phyloP scores from a whole-genome alignment of 2,797 vertebrate species.

The Muscicapa striata region DNA sequence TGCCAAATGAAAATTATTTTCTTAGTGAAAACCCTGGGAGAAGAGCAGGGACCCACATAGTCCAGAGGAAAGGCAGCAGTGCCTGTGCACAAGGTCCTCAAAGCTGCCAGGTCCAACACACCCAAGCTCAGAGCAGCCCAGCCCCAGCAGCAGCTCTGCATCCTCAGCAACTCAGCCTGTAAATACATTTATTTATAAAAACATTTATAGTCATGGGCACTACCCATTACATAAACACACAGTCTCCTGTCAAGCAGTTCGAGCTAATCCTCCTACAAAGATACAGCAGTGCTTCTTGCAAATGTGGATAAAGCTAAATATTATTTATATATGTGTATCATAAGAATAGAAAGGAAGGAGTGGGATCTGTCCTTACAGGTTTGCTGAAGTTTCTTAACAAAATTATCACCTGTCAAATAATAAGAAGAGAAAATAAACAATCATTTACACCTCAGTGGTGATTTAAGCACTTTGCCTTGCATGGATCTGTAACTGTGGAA shows the following conservation, averaged over 20 bases:
- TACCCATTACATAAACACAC: not conserved
- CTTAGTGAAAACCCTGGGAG: not conserved
- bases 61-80: not conserved
- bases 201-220: not conserved
- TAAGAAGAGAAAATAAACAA: not conserved
- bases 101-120: not conserved
- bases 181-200: not conserved
- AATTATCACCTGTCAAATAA: not conserved
- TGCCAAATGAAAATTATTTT: not conserved
- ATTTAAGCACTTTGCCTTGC: not conserved
- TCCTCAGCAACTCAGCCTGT: not conserved
- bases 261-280: constrained; percentile 21
- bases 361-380: not conserved
- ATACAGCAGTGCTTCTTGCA: not conserved
- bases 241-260: not conserved
- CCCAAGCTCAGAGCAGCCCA: not conserved
- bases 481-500: not conserved
- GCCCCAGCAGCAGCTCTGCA: not conserved
- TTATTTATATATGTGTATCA: not conserved
- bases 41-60: not conserved
- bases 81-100: not conserved
- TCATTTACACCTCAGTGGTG: not conserved
- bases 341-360: not conserved
- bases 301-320: not conserved
- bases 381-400: not conserved